phyloP scores from a whole-genome alignment of 1,140 invertebrate genomes.

The Doryteuthis pealeii region DNA sequence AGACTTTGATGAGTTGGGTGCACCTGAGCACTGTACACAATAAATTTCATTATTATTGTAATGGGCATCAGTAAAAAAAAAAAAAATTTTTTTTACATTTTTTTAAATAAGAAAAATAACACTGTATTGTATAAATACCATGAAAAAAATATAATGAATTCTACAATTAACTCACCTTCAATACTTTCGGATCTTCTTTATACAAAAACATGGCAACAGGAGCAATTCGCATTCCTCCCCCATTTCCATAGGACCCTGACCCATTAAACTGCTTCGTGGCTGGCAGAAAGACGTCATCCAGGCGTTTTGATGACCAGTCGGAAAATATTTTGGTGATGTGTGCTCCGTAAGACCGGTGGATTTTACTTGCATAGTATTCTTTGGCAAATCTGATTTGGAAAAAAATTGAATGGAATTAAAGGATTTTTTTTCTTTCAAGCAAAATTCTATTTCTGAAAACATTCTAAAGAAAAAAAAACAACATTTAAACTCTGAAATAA shows the following conservation, averaged over 20 bases:
- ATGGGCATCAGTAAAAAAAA: too few relatives aligned
- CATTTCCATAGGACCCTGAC: constrained; percentile 76
- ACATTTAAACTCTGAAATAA: too few relatives aligned
- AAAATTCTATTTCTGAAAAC: too few relatives aligned
- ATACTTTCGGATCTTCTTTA: constrained; percentile 28
- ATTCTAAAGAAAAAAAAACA: too few relatives aligned
- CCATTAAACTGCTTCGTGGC: constrained; percentile 74
- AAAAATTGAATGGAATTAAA: neutral
- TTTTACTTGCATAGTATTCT: constrained; percentile 69
- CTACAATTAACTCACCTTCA: constrained; percentile 28
- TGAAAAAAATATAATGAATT: too few relatives aligned
- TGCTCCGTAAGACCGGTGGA: constrained; percentile 69
- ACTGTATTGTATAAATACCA: too few relatives aligned
- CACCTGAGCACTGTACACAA: too few relatives aligned
- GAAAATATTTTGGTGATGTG: constrained; percentile 69
- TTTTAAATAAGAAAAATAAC: too few relatives aligned
- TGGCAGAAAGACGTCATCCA: constrained; percentile 68
- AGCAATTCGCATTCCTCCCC: constrained; percentile 74
- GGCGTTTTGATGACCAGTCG: constrained; percentile 66
- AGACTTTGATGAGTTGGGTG: too few relatives aligned
- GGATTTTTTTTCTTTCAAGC: too few relatives aligned
- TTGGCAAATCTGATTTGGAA: constrained; percentile 65
- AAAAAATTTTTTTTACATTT: too few relatives aligned
- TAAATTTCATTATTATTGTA: too few relatives aligned
- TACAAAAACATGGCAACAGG: constrained; percentile 72